Evolutionary conservation across 2,113 vertebrate genomes (phyloP).

Genomic region (Apodemus speciosus): DNA sequence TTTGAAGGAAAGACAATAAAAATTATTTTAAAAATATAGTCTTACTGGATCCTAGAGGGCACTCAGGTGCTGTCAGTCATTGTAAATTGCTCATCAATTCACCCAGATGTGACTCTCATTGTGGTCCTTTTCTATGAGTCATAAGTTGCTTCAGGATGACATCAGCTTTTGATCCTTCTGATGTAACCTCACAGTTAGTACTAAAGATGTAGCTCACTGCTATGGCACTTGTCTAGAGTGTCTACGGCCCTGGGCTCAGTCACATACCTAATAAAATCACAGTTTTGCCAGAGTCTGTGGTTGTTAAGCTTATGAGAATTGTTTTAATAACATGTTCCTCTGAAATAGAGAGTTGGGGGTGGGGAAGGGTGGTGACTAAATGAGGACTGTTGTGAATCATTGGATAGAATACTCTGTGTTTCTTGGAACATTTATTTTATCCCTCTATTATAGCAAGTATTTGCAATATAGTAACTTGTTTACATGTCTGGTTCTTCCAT

Average conservation of each 20-base stretch:
- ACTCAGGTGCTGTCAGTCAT: not conserved
- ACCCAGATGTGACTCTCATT: not conserved
- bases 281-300: not conserved
- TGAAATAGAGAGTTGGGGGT: not conserved
- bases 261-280: too few species aligned
- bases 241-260: not conserved
- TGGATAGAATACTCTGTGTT: slow-evolving; percentile 7
- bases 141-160: not conserved
- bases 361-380: not conserved
- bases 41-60: not conserved
- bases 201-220: not conserved
- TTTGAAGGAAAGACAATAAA: slow-evolving; percentile 1
- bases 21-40: slow-evolving; percentile 19
- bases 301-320: not conserved
- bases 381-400: not conserved
- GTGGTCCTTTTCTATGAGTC: not conserved
- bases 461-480: slow-evolving; percentile 42
- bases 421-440: slow-evolving; percentile 21
- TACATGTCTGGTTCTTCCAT: slow-evolving; percentile 37
- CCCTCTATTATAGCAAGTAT: slow-evolving; percentile 36
- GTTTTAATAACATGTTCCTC: not conserved
- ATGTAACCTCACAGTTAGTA: not conserved
- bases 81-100: not conserved
- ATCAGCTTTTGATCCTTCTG: not conserved
- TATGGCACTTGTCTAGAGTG: not conserved